phyloP scores from a whole-genome alignment of 2,797 vertebrate genomes.

The Rousettus madagascariensis region DNA sequence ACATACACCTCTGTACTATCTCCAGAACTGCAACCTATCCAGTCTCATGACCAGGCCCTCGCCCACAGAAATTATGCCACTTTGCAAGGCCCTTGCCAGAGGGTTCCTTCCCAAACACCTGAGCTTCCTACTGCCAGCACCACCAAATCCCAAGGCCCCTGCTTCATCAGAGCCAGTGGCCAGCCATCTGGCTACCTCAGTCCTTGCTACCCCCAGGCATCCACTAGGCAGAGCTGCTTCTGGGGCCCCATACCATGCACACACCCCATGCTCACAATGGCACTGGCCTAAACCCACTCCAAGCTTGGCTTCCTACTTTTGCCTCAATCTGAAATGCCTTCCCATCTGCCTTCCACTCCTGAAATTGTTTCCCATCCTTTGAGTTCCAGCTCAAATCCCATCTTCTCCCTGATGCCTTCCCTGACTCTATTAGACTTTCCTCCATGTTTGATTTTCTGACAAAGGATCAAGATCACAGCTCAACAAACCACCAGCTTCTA shows the following conservation, averaged over 20 bases:
- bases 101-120: neutral
- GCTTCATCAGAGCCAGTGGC: neutral
- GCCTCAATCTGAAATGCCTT: neutral
- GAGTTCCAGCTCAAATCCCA: neutral
- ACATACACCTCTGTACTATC: neutral
- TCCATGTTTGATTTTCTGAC: neutral
- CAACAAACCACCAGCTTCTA: neutral
- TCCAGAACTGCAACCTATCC: neutral
- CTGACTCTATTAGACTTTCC: neutral
- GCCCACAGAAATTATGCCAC: neutral
- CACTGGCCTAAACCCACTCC: neutral
- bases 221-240: neutral
- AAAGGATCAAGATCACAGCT: conserved; percentile 19
- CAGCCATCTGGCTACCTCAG: neutral
- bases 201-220: neutral
- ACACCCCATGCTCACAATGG: no score
- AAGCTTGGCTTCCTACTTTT: neutral
- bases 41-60: neutral
- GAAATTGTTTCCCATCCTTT: neutral
- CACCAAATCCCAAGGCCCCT: neutral
- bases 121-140: neutral
- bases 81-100: neutral
- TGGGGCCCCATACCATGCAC: neutral
- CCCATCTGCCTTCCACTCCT: neutral
- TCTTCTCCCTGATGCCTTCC: neutral